These are phyloP conservation scores for Hypocryptadius cinnamomeus DNA, from an alignment of 2,113 vertebrate genomes.

Conservation along the genomic window DNA sequence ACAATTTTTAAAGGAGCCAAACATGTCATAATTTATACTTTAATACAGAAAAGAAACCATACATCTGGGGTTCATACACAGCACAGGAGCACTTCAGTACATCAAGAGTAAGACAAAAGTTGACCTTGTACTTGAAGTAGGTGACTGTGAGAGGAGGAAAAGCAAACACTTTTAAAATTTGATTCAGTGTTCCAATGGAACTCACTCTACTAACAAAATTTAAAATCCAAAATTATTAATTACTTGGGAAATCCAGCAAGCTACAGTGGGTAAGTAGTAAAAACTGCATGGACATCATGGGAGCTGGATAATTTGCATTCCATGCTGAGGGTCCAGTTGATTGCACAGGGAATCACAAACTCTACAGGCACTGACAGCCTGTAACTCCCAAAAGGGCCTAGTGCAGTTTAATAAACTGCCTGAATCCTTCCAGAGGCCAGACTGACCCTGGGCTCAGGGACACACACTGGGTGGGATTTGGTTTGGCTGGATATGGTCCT, in stretches of 20 bases:
- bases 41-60: conserved; percentile 62
- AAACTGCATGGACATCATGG: neutral
- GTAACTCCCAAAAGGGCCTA: neutral
- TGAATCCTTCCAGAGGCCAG: neutral
- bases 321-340: neutral
- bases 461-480: neutral
- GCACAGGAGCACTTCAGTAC: conserved; percentile 37
- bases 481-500: neutral
- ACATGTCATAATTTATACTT: conserved; percentile 39
- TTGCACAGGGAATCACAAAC: neutral
- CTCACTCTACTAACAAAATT: neutral
- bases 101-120: conserved; percentile 15
- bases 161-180: neutral
- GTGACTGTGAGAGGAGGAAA: neutral
- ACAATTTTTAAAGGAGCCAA: neutral
- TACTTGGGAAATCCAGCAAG: neutral
- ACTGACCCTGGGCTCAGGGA: neutral
- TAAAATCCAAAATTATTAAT: neutral
- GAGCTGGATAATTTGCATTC: neutral
- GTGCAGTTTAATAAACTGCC: neutral
- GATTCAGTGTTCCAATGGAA: neutral
- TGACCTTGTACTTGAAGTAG: neutral
- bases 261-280: neutral
- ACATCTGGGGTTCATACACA: conserved; percentile 45
- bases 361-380: neutral